Conservation (phyloP, 2,113 vertebrate genomes). For the Alouatta palliata region DNA sequence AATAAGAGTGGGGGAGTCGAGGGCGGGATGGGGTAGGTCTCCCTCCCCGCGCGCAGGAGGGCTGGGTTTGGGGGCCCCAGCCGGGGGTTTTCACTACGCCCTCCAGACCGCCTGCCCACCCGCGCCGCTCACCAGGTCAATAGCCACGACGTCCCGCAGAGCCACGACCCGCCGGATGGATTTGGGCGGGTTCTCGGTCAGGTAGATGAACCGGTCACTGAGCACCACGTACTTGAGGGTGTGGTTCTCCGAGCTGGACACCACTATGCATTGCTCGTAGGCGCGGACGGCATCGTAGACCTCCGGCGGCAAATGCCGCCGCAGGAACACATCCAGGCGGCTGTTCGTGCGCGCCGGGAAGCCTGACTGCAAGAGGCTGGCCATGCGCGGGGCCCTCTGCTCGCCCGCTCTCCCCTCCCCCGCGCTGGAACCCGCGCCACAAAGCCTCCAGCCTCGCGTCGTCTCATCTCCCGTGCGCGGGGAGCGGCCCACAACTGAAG, state of each 20-base stretch:
- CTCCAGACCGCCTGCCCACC: neutral
- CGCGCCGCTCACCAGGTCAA: constrained; percentile 85
- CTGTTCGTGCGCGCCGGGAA: constrained; percentile 76
- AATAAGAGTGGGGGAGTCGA: neutral
- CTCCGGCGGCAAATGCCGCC: constrained; percentile 80
- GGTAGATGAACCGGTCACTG: constrained; percentile 85
- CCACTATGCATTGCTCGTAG: constrained; percentile 86
- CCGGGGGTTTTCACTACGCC: neutral
- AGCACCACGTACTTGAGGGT: constrained; percentile 87
- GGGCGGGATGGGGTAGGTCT: neutral
- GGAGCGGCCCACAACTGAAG: neutral
- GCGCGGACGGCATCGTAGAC: constrained; percentile 85
- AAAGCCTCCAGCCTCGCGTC: neutral
- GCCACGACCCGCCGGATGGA: constrained; percentile 79
- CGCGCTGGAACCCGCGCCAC: constrained; percentile 47
- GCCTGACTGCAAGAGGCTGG: constrained; percentile 54
- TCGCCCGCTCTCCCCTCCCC: neutral
- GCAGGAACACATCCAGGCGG: constrained; percentile 87
- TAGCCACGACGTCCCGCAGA: constrained; percentile 83
- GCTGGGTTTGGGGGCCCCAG: accelerated
- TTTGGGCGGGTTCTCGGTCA: constrained; percentile 85
- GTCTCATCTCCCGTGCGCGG: neutral
- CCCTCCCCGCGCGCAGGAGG: neutral
- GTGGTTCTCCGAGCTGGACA: constrained; percentile 81
- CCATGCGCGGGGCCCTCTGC: constrained; percentile 70